Evolutionary conservation across 2,797 vertebrate genomes (phyloP).

Genomic region (Dermochelys coriacea): DNA sequence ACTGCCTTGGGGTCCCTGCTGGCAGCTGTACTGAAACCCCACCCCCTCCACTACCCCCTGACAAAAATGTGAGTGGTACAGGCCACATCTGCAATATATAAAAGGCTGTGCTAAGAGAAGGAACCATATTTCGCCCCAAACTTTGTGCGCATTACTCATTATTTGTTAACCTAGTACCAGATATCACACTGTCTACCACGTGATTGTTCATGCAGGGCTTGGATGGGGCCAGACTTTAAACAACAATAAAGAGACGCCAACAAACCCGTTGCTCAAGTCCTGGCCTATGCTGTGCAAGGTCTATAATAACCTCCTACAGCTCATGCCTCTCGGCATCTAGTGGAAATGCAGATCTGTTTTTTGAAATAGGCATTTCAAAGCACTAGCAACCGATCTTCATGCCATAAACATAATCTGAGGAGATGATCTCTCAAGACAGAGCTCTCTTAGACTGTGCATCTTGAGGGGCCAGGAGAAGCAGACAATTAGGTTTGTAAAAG

Average conservation of each 20-base stretch:
- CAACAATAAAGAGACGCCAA: background rate
- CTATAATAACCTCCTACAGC: background rate
- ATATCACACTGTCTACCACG: fast-evolving
- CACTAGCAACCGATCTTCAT: background rate
- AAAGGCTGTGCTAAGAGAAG: background rate
- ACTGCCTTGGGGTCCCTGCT: constrained; percentile 55
- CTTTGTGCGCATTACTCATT: fast-evolving
- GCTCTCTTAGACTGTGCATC: constrained; percentile 28
- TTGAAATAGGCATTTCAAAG: constrained; percentile 4
- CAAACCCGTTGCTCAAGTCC: background rate
- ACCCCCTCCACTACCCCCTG: background rate
- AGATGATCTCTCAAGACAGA: constrained; percentile 12
- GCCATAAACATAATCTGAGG: constrained; percentile 36
- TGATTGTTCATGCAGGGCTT: background rate
- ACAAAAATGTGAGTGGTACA: background rate
- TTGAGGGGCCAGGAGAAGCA: background rate
- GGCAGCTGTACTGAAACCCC: constrained; percentile 15
- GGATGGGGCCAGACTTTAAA: background rate
- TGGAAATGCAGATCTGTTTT: fast-evolving
- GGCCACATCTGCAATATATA: background rate
- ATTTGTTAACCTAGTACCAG: background rate
- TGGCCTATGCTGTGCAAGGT: background rate
- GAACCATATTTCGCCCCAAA: fast-evolving
- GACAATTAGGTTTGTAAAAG: background rate
- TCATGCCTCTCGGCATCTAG: constrained; percentile 34